A percentile compares a stretch with the other conserved stretches of the same genome.
Conservation (phyloP, 2,888 invertebrate species). For the Octonoba sinensis region DNA sequence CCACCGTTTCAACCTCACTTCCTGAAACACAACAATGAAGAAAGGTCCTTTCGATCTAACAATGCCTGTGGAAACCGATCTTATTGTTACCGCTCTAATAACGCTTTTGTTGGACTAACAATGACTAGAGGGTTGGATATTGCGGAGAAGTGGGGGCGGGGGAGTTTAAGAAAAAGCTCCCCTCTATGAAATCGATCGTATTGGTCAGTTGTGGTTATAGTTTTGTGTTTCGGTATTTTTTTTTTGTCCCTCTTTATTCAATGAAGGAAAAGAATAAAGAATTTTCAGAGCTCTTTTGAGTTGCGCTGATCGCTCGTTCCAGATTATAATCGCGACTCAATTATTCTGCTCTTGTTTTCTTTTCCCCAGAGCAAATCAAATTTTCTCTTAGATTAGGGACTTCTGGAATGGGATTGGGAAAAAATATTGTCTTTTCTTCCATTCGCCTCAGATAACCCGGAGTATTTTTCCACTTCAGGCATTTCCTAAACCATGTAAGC, state of each 20-base stretch:
- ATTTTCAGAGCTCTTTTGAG: constrained; percentile 44
- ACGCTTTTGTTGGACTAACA: constrained; percentile 54
- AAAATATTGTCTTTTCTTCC: no score
- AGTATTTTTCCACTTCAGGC: no score
- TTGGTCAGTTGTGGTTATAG: constrained; percentile 57
- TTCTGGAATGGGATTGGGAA: background rate
- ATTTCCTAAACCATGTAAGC: no score
- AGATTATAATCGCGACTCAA: constrained; percentile 59
- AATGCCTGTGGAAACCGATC: constrained; percentile 39
- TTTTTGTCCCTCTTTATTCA: constrained; percentile 31
- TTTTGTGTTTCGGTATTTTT: constrained; percentile 46
- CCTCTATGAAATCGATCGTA: constrained; percentile 49
- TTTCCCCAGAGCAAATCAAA: constrained; percentile 44
- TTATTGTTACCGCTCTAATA: constrained; percentile 52
- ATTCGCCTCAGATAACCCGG: no score
- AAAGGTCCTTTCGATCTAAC: constrained; percentile 31
- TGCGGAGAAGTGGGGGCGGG: constrained; percentile 11
- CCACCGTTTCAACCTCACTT: constrained; percentile 27
- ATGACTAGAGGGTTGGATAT: constrained; percentile 33
- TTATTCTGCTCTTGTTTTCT: constrained; percentile 48
- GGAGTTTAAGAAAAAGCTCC: constrained; percentile 31
- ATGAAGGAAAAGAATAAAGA: constrained; percentile 32
- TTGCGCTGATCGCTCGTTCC: constrained; percentile 44
- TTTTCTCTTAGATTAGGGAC: constrained; percentile 43
- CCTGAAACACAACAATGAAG: constrained; percentile 21